These are phyloP conservation scores for Epistrophella euchroma DNA, from an alignment of 2,888 invertebrate genomes.

Conservation along the genomic window DNA sequence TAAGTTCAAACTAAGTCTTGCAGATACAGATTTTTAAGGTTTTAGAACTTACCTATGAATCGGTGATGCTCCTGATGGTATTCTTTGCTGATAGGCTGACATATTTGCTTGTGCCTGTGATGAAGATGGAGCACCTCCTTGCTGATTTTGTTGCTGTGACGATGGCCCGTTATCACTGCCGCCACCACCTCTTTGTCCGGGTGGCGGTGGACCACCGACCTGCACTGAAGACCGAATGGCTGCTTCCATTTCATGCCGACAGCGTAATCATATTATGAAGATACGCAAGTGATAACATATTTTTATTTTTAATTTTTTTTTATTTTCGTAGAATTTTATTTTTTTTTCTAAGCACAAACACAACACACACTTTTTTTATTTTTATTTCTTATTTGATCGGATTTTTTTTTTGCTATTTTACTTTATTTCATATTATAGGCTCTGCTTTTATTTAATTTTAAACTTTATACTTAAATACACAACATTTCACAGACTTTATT, in stretches of 20 bases:
- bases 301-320: constrained; percentile 51
- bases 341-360: constrained; percentile 76
- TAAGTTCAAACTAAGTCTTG: too few species aligned
- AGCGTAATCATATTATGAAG: constrained; percentile 79
- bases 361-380: constrained; percentile 63
- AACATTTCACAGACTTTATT: constrained; percentile 70
- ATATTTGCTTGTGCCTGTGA: constrained; percentile 80
- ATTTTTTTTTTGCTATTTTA: constrained; percentile 11
- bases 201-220: constrained; percentile 84
- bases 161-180: constrained; percentile 78
- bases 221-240: constrained; percentile 84
- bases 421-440: constrained; percentile 5
- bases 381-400: constrained; percentile 23
- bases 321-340: constrained; percentile 56
- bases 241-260: constrained; percentile 85
- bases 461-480: constrained; percentile 30
- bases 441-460: constrained; percentile 60
- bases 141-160: constrained; percentile 81
- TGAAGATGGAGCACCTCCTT: constrained; percentile 74
- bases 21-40: background rate
- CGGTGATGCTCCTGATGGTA: constrained; percentile 83
- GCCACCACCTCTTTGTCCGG: constrained; percentile 81
- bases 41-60: constrained; percentile 83
- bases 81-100: constrained; percentile 83
- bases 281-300: constrained; percentile 65